These are phyloP conservation scores for Fratercula arctica DNA, from an alignment of 2,797 vertebrate genomes.

Conservation along the genomic window DNA sequence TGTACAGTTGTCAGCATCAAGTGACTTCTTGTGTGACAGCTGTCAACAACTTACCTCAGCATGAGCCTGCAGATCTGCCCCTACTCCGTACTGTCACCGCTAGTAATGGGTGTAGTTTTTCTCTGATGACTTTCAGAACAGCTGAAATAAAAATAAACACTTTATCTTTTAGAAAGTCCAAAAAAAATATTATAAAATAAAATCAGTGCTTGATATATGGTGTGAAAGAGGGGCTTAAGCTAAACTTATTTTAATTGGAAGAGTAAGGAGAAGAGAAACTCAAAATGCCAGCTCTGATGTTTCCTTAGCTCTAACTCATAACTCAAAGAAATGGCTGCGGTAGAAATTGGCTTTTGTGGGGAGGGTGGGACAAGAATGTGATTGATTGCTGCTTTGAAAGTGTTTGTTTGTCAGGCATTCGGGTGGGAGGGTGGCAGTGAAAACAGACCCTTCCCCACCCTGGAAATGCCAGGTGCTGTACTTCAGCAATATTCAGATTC, in stretches of 20 bases:
- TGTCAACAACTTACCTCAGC: neutral
- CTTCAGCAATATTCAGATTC: slow-evolving; percentile 14
- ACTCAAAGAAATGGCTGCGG: neutral
- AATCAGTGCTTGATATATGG: neutral
- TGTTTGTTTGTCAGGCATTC: neutral
- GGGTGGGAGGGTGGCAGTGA: slow-evolving; percentile 12
- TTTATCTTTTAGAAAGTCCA: neutral
- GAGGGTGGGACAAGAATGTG: neutral
- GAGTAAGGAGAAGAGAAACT: neutral
- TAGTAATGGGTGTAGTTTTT: neutral
- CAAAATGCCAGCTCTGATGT: neutral
- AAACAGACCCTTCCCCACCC: neutral
- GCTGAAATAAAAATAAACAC: neutral
- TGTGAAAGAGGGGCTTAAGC: neutral
- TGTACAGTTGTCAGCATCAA: neutral
- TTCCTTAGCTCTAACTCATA: neutral
- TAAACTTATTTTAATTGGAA: neutral
- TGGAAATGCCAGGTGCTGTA: slow-evolving; percentile 54
- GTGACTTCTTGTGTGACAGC: neutral
- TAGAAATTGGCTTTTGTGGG: neutral
- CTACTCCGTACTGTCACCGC: neutral
- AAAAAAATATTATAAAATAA: neutral
- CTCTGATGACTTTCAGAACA: neutral
- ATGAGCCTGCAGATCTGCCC: neutral
- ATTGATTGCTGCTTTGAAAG: neutral